Evolutionary conservation across 1,140 invertebrate species (phyloP), one percentile per base, ranked within the genome.

Genomic region (Leptinotarsa undecemlineata): DNA sequence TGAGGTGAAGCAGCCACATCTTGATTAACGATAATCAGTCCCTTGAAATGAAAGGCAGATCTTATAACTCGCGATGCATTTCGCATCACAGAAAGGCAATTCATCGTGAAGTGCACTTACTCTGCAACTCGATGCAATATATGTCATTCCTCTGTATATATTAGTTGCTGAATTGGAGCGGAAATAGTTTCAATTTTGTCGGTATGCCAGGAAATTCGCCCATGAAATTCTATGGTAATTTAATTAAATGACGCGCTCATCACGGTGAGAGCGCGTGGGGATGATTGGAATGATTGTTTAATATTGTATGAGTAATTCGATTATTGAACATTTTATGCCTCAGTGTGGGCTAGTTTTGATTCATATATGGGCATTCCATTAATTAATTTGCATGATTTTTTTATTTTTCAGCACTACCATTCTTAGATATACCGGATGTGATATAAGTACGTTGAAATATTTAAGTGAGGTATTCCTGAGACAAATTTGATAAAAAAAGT

Each of bases 91-190:
- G 15, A 19, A 57, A 57, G 15, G 51, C 51, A 57, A 57, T 57
- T n/a, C 51, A 57, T 57, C 51, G 17, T 17, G 51, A n/a, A 57
- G 6, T 15, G 4, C 15, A 17, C 51, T 57, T 57, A 19, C 33
- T 57, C 51, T 57, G 51, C 5, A 57, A 57, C 51, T 5, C 15
- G 51, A 17, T 17, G 51, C 51, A 57, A 57, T 57, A 57, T 57
- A 57, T 57, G 51, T 57, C 51, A 15, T 19, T 57, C 51, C n/a
- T 19, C 51, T 19, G n/a, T 57, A 57, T 57, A 57, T 57, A 57
- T 57, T 57, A 57, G 51, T 57, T 57, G 51, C 51, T 57, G 51
- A 57, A 57, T n/a, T 57, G 51, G 51, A 57, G 51, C 14, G 51
- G 51, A 57, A 57, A n/a, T 57, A 57, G 51, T 57, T 42, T 11